Evolutionary conservation across 2,797 vertebrate species (phyloP).

Genomic region (Crenuchus spilurus): DNA sequence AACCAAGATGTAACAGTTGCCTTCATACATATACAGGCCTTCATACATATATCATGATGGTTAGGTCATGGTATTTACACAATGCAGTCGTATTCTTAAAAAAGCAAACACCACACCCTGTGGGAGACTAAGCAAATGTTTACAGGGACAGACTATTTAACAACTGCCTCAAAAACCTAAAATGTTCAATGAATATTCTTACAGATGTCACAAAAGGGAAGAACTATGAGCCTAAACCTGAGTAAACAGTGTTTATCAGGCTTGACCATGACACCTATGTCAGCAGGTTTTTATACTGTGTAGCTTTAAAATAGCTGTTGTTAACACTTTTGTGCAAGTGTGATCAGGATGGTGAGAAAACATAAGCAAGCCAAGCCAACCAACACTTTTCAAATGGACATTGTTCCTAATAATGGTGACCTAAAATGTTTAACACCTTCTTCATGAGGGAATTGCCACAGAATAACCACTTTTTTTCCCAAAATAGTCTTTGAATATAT

Average conservation of each 20-base stretch:
- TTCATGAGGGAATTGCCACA: no score
- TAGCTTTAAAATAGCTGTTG: constrained; percentile 15
- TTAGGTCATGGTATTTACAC: constrained; percentile 66
- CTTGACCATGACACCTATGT: neutral
- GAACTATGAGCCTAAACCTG: neutral
- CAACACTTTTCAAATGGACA: neutral
- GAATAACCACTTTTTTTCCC: no score
- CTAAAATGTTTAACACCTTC: neutral
- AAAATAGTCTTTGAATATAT: no score
- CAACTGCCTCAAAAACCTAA: neutral
- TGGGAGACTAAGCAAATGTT: constrained; percentile 57
- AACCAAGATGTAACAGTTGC: neutral
- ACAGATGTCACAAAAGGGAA: neutral
- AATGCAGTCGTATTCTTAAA: constrained; percentile 44
- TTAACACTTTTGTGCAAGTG: constrained; percentile 27
- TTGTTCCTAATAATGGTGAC: neutral
- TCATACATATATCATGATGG: neutral
- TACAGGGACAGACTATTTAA: constrained; percentile 53
- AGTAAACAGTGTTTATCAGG: neutral
- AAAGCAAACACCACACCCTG: constrained; percentile 64
- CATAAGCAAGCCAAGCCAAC: constrained; percentile 15
- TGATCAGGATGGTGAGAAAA: constrained; percentile 32
- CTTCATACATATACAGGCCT: neutral
- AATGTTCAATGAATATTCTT: neutral
- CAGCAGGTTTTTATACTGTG: constrained; percentile 5